Base-by-base conservation (phyloP, 2,113 vertebrate species). In the Tetrax tetrax region DNA sequence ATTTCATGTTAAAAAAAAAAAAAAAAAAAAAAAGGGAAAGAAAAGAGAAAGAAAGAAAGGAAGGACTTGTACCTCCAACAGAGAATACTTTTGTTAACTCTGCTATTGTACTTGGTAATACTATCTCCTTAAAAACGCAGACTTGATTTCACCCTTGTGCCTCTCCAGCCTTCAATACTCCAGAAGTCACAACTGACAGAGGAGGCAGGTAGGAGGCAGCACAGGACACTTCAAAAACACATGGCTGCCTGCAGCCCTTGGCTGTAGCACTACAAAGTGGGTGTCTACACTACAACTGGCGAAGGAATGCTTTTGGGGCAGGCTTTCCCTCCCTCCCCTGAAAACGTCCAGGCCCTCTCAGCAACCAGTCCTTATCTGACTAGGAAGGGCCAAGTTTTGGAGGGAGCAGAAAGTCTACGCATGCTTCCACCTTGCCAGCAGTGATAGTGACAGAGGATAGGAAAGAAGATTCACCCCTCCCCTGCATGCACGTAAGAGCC, bases 141-240 rank as follows among this genome's bases (percentile, higher is more conserved):
- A 50, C 57, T 86, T 51, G 18, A 63, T 91, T 95, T 92, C 91
- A 93, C 57, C 79, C 89, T 80, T 51, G 61, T 69, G 77, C 27
- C 84, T 84, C 74, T 70, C 27, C 29, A 83, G 51, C 71, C 27
- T 47, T 60, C 10, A 17, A 12, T 60, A 20, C 43, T 91, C 14
- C 76, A 22, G 7, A 51, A 90, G 85, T 71, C 86, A 91, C 90
- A 72, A 57, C 69, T 61, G 54, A 92, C 86, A 71, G 87, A 57
- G 15, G 23, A 86, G 80, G 77, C 97, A 96, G 97, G 91, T 93
- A 98, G 98, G 98, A 97, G 98, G 98, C 98, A 98, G 98, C 95
- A 98, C 97, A 97, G 98, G 54, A 95, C 97, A 24, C 41, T 91
- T 85, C 48, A 77, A 83, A 90, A 97, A 78, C 97, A 91, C 96